Evolutionary conservation across 1,140 invertebrate genomes (phyloP), one percentile per base, ranked within the genome.

Genomic region (Zaprionus inermis): DNA sequence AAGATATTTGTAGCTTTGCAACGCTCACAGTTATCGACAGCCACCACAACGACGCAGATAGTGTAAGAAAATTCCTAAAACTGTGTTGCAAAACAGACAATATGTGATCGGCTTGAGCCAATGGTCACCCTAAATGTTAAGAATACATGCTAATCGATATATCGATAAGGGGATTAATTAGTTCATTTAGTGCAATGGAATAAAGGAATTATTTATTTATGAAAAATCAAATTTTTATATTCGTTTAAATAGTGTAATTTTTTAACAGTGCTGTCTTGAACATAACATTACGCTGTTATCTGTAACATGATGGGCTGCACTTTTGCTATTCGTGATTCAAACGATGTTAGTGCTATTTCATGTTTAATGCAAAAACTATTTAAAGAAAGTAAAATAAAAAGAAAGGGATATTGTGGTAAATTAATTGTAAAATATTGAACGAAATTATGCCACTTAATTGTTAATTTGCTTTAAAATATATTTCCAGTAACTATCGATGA

Each of bases 1-100:
- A 30, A 20, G 14, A 22, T 30, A 34, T 55, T 41, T 49, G 24
- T 20, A 38, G 7, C 24, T 11, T 54, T 51, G 41, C 32, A 51
- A 22, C 58, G n/a, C 59, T 16, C 38, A 71, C 20, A 56, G 34
- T 36, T 24, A n/a, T 11, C 14, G 18, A 22, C n/a, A 34, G n/a
- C 22, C 7, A 28, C 55, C 22, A 18, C 38, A 16, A 49, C 64
- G 18, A 49, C 64, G 18, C 54, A n/a, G 28, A 10, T 1, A 49
- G 44, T 49, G 18, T 49, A 3, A 11, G 44, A 49, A 49, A 49
- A 10, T 22, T 16, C n/a, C 7, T 2, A 44, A 44, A 44, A 7
- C 0, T 44, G 9, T 44, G n/a, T 16, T 38, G 36, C 36, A 38
- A 38, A n/a, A 38, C n/a, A 14, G 1, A 7, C 14, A 2, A n/a